Evolutionary conservation across 2,797 vertebrate species (phyloP).

Genomic region (Clangula hyemalis): DNA sequence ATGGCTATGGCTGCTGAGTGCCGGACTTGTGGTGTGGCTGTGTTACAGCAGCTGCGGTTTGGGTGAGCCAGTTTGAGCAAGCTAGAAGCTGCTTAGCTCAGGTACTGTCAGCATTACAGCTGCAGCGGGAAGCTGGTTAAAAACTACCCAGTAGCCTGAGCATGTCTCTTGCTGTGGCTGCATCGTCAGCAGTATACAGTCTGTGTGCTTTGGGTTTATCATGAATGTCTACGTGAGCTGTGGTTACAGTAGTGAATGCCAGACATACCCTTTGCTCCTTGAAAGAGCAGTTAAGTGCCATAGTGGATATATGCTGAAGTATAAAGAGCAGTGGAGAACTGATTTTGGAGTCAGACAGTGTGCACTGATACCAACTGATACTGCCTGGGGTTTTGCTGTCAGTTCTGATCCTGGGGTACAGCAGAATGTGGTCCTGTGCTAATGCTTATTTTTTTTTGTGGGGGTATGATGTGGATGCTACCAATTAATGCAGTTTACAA

Average conservation of each 20-base stretch:
- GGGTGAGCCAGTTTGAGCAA: not conserved
- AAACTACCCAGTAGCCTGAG: not conserved
- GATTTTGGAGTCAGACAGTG: not conserved
- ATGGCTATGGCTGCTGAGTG: not conserved
- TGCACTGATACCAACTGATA: not conserved
- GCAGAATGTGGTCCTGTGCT: not conserved
- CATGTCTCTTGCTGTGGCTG: not conserved
- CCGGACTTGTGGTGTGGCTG: not conserved
- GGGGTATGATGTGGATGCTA: not conserved
- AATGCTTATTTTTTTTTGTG: not conserved
- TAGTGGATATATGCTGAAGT: not conserved
- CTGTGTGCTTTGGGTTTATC: not conserved
- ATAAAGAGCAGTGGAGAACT: not conserved
- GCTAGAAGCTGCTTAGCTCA: not conserved
- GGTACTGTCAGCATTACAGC: not conserved
- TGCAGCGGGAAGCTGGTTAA: not conserved
- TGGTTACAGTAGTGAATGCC: not conserved
- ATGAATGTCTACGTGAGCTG: not conserved
- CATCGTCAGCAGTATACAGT: not conserved
- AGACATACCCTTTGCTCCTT: not conserved
- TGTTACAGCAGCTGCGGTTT: not conserved
- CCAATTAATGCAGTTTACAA: not conserved
- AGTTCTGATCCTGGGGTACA: not conserved
- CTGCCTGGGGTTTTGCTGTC: not conserved
- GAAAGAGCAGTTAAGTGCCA: rapidly evolving